Conservation (phyloP, 2,113 vertebrate species). For the Apaloderma vittatum region DNA sequence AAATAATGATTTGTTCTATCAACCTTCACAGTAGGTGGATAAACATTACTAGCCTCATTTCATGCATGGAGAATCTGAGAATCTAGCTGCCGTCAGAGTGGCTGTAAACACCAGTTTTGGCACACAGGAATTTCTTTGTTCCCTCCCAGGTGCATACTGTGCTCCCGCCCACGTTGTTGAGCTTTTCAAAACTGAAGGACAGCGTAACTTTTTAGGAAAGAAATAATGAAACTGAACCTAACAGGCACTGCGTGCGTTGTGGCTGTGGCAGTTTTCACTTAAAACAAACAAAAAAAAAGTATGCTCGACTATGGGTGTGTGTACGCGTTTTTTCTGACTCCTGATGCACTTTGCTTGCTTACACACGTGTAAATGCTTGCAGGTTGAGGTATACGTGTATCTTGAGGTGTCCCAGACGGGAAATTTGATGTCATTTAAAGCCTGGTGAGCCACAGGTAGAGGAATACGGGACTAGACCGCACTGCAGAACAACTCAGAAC, state of each 20-base stretch:
- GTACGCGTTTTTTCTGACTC: background rate
- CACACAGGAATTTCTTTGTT: background rate
- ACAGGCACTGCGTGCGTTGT: fast-evolving
- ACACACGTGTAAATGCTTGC: background rate
- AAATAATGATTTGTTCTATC: constrained; percentile 7
- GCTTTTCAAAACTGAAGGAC: background rate
- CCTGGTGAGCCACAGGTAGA: background rate
- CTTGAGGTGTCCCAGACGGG: background rate
- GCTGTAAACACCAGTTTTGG: background rate
- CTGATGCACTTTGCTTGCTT: fast-evolving
- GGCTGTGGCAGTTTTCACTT: background rate
- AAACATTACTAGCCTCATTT: constrained; percentile 2
- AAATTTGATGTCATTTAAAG: background rate
- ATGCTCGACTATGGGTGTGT: background rate
- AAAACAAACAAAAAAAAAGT: background rate
- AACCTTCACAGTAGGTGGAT: background rate
- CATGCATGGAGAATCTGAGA: background rate
- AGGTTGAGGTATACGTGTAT: fast-evolving
- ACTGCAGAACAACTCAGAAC: background rate
- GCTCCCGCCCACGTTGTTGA: fast-evolving
- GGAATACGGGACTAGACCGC: background rate
- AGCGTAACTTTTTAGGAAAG: background rate
- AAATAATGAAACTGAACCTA: background rate
- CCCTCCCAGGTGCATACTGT: background rate
- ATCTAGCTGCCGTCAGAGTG: fast-evolving